These are phyloP conservation scores for Brachystomella parvula DNA, from an alignment of 1,140 invertebrate species.

Conservation along the genomic window DNA sequence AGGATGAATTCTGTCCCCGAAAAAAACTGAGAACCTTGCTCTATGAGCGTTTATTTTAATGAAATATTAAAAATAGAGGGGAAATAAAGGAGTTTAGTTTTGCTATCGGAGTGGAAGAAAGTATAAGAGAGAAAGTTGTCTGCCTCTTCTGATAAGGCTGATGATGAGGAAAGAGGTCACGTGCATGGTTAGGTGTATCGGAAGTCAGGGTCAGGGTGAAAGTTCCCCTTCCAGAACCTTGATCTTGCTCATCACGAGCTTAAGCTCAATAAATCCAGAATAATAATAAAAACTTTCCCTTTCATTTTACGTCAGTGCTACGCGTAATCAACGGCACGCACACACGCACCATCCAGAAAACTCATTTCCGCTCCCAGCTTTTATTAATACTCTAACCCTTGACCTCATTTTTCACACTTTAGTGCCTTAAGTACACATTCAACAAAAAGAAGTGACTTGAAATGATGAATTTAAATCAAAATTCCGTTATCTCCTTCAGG, in stretches of 20 bases:
- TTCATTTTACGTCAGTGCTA: background rate
- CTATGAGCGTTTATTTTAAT: too few species aligned
- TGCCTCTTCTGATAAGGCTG: background rate
- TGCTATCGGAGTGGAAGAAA: background rate
- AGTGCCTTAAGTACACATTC: too few species aligned
- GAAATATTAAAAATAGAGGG: slow-evolving; percentile 13
- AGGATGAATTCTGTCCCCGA: too few species aligned
- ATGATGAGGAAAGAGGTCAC: background rate
- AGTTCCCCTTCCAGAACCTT: slow-evolving; percentile 11
- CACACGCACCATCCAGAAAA: too few species aligned
- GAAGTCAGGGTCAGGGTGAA: slow-evolving; percentile 26
- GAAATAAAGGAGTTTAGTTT: background rate
- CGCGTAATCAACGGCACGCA: too few species aligned
- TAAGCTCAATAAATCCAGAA: slow-evolving; percentile 24
- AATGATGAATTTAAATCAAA: too few species aligned
- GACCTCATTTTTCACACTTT: too few species aligned
- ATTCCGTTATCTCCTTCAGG: too few species aligned
- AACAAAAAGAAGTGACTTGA: too few species aligned
- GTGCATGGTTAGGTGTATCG: slow-evolving; percentile 12
- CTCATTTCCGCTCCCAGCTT: too few species aligned
- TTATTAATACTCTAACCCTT: too few species aligned
- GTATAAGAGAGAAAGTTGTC: background rate
- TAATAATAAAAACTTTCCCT: slow-evolving; percentile 26
- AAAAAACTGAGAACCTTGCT: too few species aligned
- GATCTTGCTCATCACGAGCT: background rate